Evolutionary conservation across 1,140 invertebrate genomes (phyloP).

Genomic region (Penaeus japonicus): DNA sequence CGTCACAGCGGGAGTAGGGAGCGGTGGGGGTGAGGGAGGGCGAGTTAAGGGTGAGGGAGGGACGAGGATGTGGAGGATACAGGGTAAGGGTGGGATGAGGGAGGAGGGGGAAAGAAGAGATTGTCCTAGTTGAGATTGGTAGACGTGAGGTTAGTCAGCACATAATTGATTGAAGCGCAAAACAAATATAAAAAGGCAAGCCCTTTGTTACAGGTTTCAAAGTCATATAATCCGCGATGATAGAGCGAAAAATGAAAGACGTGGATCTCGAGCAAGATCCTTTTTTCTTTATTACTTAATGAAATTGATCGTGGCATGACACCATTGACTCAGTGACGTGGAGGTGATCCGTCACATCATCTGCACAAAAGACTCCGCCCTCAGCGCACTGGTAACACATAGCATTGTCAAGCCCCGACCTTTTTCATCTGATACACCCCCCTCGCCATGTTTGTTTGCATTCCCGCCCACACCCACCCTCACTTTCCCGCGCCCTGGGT

Average conservation of each 20-base stretch:
- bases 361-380: constrained; percentile 28
- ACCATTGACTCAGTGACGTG: constrained; percentile 21
- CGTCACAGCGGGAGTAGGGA: constrained; percentile 28
- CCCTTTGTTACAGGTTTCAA: too few relatives aligned
- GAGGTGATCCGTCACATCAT: constrained; percentile 40
- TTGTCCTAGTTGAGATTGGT: background rate
- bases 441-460: constrained; percentile 38
- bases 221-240: too few relatives aligned
- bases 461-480: background rate
- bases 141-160: too few relatives aligned
- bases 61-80: background rate
- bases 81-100: background rate
- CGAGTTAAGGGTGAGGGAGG: background rate
- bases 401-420: constrained; percentile 28
- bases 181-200: too few relatives aligned
- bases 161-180: too few relatives aligned
- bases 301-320: constrained; percentile 46
- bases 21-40: background rate
- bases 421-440: constrained; percentile 44
- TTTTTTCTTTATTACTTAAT: constrained; percentile 24
- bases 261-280: background rate
- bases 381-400: constrained; percentile 2
- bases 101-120: background rate
- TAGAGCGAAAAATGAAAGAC: too few relatives aligned
- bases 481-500: background rate